Evolutionary conservation across 2,797 vertebrate genomes (phyloP), one percentile per base, ranked within the genome.

Genomic region (Diceros bicornis): DNA sequence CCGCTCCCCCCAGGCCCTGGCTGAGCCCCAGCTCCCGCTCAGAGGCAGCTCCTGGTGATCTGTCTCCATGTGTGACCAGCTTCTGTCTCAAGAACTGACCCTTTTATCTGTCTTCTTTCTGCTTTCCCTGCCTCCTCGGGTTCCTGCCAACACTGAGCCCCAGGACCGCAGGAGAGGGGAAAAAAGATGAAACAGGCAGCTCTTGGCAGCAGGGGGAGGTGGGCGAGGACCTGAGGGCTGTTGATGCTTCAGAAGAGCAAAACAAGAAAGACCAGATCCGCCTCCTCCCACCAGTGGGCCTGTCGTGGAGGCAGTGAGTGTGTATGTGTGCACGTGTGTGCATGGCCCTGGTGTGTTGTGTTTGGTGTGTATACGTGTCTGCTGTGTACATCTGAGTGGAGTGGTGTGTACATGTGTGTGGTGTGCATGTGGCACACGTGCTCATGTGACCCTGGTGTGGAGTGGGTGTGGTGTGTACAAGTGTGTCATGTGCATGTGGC

Each of bases 61-160:
- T 98, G 98, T 98, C 98, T 98, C 97, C 97, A 98, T 93, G 94
- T 96, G 97, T 97, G 98, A 98, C 98, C 98, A 97, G 98, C 98
- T 98, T 98, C 98, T 98, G 98, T 98, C 98, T 98, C 97, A 87
- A 97, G 92, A 98, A 98, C 97, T 96, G 98, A 98, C 97, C 98
- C 98, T 98, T 98, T 98, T 98, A 97, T 98, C 98, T 97, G 97
- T 91, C 97, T 97, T 78, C 62, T 83, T 96, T 98, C 97, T 95
- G 91, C 97, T 93, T 96, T 96, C 94, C 97, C 68, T 81, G 81
- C 59, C 52, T 21, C 41, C 85, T 96, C 66, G 1, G 87, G 41
- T 41, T 71, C 0, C 6, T 72, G 95, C 96, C 78, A 47, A 96
- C 94, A 61, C 69, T 62, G 95, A 96, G 95, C 84, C 97, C 71